Evolutionary conservation across 1,140 invertebrate genomes (phyloP), one percentile per base, ranked within the genome.

Genomic region (Drosophila sp.): DNA sequence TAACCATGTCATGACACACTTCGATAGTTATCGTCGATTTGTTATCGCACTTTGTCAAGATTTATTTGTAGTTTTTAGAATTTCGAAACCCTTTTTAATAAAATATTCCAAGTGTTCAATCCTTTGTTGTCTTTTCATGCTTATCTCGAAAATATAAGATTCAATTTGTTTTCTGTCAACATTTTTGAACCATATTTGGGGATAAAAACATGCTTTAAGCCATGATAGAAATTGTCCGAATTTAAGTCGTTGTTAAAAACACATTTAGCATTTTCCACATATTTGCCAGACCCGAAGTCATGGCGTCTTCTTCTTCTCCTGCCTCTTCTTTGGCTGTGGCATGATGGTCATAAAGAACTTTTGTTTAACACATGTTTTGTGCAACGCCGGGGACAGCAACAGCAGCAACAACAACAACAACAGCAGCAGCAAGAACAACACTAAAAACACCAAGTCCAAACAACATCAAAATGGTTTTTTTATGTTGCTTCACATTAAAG

Each of bases 201-300:
- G 23, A 25, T 47, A 47, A 7, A 2, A 41, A 17, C 2, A 3
- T 41, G n/a, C 44, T 50, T 27, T 50, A 27, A 27, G 1, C 44
- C 44, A 50, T 50, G 25, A 7, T 50, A 27, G 27, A 50, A 50
- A 27, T 27, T 38, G 11, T 44, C 23, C 3, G 25, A 32, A 35
- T 57, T 50, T 17, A 54, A 25, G 32, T 23, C 17, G 32, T 25
- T 74, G 71, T 63, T 74, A 66, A 74, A 72, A 70, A 74, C 62
- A 74, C 71, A 74, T 74, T 77, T 70, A 74, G 63, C 62, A 77
- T 74, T 74, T 33, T 30, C 60, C 60, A 63, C 40, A 32, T 7
- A 25, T 27, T 60, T 33, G 4, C 23, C 60, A 11, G 25, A 25
- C 35, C 44, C 33, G 41, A 23, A 11, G 3, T 38, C 56, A 32